Conservation (phyloP, 2,888 invertebrate genomes). For the Branchinecta sandiegonensis region DNA sequence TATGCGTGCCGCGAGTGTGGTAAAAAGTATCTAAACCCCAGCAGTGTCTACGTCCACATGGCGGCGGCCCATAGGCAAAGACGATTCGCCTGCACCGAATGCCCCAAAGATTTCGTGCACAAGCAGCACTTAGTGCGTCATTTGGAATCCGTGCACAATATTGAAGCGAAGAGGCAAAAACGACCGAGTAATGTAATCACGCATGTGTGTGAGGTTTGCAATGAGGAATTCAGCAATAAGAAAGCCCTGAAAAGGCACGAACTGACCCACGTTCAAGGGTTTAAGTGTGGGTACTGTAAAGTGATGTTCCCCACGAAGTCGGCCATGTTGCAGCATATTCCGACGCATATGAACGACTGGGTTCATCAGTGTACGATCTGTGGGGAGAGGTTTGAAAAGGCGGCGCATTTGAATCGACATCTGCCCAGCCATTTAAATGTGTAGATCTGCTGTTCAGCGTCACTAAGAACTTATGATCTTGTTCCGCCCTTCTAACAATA, state of each 20-base stretch:
- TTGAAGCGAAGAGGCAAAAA: not conserved
- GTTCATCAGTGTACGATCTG: slow-evolving; percentile 15
- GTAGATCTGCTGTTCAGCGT: not conserved
- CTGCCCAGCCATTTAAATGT: slow-evolving; percentile 6
- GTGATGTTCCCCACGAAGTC: slow-evolving; percentile 2
- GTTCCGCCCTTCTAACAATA: too few relatives aligned
- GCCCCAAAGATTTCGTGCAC: not conserved
- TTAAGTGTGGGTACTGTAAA: slow-evolving; percentile 7
- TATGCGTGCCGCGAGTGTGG: not conserved
- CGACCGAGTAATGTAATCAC: not conserved
- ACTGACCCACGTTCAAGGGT: slow-evolving; percentile 6
- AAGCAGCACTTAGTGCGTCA: slow-evolving; percentile 4
- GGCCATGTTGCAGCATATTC: slow-evolving; percentile 15
- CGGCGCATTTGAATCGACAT: slow-evolving; percentile 12
- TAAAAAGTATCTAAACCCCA: slow-evolving; percentile 7
- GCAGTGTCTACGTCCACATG: not conserved
- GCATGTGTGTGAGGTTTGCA: not conserved
- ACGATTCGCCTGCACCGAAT: not conserved
- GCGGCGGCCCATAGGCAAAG: not conserved
- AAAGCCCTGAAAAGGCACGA: slow-evolving; percentile 2
- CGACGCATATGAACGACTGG: slow-evolving; percentile 6
- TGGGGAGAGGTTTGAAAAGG: slow-evolving; percentile 14
- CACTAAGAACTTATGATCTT: too few relatives aligned
- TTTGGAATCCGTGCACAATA: not conserved
- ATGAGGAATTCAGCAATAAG: not conserved